phyloP scores from a whole-genome alignment of 2,113 vertebrate species.

The Centropus unirufus region DNA sequence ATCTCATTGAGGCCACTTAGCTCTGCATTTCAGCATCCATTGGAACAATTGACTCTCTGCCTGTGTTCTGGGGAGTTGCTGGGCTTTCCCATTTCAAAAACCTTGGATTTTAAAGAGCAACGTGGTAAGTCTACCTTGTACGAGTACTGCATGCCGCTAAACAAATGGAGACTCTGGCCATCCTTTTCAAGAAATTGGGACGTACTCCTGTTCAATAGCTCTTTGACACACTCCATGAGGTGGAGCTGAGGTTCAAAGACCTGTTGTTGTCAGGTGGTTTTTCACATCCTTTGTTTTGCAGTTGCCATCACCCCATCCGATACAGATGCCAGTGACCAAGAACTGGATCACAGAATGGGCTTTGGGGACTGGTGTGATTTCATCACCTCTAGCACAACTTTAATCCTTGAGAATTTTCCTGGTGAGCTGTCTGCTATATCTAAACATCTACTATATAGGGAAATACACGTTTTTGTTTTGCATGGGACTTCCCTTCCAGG shows the following conservation, averaged over 20 bases:
- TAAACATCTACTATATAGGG: background rate
- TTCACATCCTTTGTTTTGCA: background rate
- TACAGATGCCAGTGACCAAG: background rate
- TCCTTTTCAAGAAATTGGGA: background rate
- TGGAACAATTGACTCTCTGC: background rate
- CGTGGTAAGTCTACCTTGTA: background rate
- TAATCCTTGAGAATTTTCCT: background rate
- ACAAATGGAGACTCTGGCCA: background rate
- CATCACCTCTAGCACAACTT: background rate
- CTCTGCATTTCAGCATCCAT: background rate
- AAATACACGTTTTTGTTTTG: background rate
- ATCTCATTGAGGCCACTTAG: background rate
- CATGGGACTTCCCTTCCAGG: background rate
- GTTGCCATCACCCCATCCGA: background rate
- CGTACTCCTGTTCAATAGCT: background rate
- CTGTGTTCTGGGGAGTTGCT: background rate
- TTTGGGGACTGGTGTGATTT: background rate
- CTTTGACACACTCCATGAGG: rapidly evolving
- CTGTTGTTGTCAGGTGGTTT: background rate
- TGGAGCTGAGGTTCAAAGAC: background rate
- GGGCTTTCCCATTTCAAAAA: background rate
- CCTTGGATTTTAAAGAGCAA: background rate
- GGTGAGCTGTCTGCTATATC: background rate
- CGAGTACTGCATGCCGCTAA: rapidly evolving
- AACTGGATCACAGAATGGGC: background rate